Evolutionary conservation across 2,888 invertebrate genomes (phyloP), one percentile per base, ranked within the genome.

Genomic region (Drosophila lacicola): DNA sequence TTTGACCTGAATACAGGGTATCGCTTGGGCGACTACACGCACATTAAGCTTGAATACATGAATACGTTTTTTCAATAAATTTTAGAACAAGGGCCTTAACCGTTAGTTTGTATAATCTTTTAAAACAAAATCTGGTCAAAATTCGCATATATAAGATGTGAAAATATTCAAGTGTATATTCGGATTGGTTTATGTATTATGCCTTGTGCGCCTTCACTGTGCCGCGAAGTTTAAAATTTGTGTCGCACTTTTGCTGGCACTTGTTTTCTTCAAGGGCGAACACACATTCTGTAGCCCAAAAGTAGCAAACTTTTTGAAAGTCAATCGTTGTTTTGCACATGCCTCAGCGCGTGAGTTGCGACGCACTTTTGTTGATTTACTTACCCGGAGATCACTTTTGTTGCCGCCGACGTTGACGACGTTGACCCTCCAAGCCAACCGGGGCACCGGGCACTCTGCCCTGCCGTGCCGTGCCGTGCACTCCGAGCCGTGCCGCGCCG

Each of bases 251-350:
- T 53, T 44, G 14, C 36, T 34, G 37, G 17, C 46, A 34, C 62
- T 55, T 65, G 29, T 36, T 34, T 47, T 0, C 34, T n/a, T 37
- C 47, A 60, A 69, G 68, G 68, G 42, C 65, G 34, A 34, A 64
- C 45, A 39, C 45, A 13, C 42, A 14, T 60, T 37, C 29, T 37
- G 37, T 45, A 9, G 25, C 17, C 8, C 39, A 17, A 42, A 42
- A 19, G 29, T 29, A 29, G 39, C 21, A 49, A 66, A 54, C 44
- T 71, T 64, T 50, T 45, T 63, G 51, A 78, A 68, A 75, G 78
- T 75, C 63, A 73, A 74, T 45, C 29, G 74, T 19, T 78, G 68
- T 78, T 56, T 25, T 14, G 21, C 13, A 46, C 50, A 46, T 29
- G 71, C 49, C 45, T 50, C 29, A 57, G 39, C 62, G 53, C 34